These are phyloP conservation scores for Drosophila setifemur DNA, from an alignment of 1,140 invertebrate genomes.

Conservation along the genomic window DNA sequence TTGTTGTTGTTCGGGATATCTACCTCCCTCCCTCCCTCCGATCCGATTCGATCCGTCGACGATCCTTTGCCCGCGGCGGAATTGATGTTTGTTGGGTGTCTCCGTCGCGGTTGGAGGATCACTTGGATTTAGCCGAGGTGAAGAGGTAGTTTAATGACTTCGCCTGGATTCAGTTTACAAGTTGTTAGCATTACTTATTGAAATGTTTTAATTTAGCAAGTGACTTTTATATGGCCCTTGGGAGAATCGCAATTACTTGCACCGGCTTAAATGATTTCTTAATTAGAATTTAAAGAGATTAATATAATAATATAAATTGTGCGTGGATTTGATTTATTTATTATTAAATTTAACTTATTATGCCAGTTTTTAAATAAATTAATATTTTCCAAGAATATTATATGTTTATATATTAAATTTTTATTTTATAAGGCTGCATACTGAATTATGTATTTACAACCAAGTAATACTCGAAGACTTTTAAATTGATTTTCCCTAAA, in stretches of 20 bases:
- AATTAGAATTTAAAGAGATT: conserved; percentile 7
- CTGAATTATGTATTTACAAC: too few species aligned
- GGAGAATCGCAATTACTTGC: too few species aligned
- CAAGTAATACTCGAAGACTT: too few species aligned
- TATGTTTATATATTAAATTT: background rate
- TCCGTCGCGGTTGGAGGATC: conserved; percentile 20
- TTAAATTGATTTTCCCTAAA: background rate
- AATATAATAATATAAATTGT: too few species aligned
- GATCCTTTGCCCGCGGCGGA: conserved; percentile 37
- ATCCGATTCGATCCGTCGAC: conserved; percentile 5
- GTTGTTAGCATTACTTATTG: conserved; percentile 69
- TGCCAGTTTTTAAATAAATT: background rate
- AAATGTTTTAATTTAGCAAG: conserved; percentile 65
- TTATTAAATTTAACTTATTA: too few species aligned
- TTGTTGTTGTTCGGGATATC: conserved; percentile 41
- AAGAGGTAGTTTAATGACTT: conserved; percentile 9
- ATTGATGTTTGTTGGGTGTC: conserved; percentile 70
- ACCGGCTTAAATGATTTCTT: conserved; percentile 3
- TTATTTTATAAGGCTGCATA: background rate
- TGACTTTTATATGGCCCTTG: conserved; percentile 43
- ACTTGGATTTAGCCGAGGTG: background rate
- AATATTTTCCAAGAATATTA: too few species aligned
- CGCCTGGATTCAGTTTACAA: conserved; percentile 16
- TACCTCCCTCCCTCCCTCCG: conserved; percentile 1
- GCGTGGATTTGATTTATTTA: background rate